Conservation (phyloP, 2,888 invertebrate species). For the Platynereis dumerilii region DNA sequence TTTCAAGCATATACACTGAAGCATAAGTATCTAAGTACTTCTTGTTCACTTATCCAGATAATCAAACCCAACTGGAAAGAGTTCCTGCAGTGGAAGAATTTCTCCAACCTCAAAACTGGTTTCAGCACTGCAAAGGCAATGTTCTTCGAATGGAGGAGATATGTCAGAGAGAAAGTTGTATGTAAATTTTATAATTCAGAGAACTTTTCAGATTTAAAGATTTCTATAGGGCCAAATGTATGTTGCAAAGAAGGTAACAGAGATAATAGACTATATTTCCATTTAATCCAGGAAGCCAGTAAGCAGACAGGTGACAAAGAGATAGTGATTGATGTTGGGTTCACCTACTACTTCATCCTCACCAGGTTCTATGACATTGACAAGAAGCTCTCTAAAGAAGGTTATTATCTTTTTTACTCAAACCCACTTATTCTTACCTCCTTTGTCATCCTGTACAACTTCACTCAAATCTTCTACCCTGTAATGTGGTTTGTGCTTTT, state of each 20-base stretch:
- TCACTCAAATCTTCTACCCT: too few relatives aligned
- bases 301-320: not conserved
- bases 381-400: conserved; percentile 29
- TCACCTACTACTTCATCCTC: conserved; percentile 36
- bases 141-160: conserved; percentile 27
- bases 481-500: too few relatives aligned
- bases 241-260: too few relatives aligned
- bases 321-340: conserved; percentile 35
- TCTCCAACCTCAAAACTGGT: conserved; percentile 19
- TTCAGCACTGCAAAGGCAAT: conserved; percentile 23
- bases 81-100: conserved; percentile 22
- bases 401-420: conserved; percentile 3
- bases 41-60: conserved; percentile 11
- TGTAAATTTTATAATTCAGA: not conserved
- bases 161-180: conserved; percentile 30
- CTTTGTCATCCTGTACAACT: too few relatives aligned
- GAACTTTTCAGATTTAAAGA: not conserved
- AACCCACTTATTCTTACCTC: too few relatives aligned
- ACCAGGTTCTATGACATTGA: conserved; percentile 37
- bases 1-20: too few relatives aligned
- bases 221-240: not conserved
- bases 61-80: conserved; percentile 27
- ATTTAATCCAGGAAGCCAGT: not conserved
- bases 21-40: too few relatives aligned
- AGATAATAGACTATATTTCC: too few relatives aligned